Base-by-base conservation (phyloP, 2,797 vertebrate species). In the Rhadinocentrus ornatus region DNA sequence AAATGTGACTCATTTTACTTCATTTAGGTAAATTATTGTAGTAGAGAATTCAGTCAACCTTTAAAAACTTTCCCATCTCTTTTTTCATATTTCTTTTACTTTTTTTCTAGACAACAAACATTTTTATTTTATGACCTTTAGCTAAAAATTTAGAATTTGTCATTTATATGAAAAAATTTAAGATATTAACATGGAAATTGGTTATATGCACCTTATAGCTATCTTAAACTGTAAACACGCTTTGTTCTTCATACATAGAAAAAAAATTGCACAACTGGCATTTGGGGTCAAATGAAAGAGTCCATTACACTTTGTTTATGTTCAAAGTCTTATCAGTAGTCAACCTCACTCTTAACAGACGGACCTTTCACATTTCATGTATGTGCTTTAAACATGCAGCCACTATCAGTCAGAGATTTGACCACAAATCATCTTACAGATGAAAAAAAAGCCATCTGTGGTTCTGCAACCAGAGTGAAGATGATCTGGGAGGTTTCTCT, bases 401-500 rank as follows among this genome's bases (percentile, higher is more conserved):
- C 34, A 56, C 57, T 20, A 73, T 72, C 69, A 63, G 72, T 65
- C 69, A 22, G n/a, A 59, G 26, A 63, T 60, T 9, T 53, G 56
- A 39, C 75, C 11, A 20, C 54, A 48, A 56, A 73, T 85, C 65
- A 1, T 70, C 46, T 79, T 60, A 76, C 77, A 55, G 57, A 60
- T 61, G 66, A 74, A 80, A 27, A 53, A 48, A 77, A 77, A 80
- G 71, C 57, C 22, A 10, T 26, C 22, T 22, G 66, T 2, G 58
- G 60, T 58, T 55, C 64, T 29, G 29, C 63, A 41, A 57, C 24
- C 8, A 6, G 52, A 50, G 75, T 11, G n/a, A 62, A 79, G 80
- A 86, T 62, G 79, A 63, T 66, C 68, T 6, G 16, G 68, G 70
- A 80, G 73, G 69, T 76, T 82, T 75, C 75, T 83, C 59, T 26